These are phyloP conservation scores for Martes martes DNA, from an alignment of 2,113 vertebrate genomes.

Conservation along the genomic window DNA sequence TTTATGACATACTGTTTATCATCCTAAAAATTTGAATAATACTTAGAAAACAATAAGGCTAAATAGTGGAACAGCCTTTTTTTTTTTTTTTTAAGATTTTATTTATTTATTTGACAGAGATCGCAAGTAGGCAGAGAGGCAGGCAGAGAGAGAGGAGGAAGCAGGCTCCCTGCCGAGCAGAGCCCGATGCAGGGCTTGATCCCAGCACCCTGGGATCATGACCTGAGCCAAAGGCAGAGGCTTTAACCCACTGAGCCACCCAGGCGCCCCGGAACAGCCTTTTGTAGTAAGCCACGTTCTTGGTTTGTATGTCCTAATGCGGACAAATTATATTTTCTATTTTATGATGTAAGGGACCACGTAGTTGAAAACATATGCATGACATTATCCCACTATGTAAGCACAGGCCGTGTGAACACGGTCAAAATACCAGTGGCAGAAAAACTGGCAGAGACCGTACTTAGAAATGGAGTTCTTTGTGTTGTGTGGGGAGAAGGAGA, in stretches of 20 bases:
- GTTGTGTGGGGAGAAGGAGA: neutral
- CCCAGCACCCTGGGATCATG: too few relatives aligned
- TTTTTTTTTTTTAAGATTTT: too few relatives aligned
- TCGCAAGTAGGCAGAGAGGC: too few relatives aligned
- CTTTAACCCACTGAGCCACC: too few relatives aligned
- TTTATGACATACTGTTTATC: neutral
- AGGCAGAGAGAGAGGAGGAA: too few relatives aligned
- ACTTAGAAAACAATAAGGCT: neutral
- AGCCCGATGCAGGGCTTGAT: too few relatives aligned
- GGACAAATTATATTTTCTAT: neutral
- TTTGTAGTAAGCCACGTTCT: neutral
- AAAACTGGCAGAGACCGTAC: neutral
- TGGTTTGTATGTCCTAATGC: neutral
- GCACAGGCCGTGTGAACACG: neutral
- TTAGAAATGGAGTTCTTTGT: neutral
- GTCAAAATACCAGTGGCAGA: neutral
- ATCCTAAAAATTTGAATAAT: neutral
- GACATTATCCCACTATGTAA: accelerated
- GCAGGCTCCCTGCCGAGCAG: too few relatives aligned
- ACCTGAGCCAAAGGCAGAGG: too few relatives aligned
- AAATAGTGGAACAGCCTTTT: neutral
- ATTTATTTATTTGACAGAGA: too few relatives aligned
- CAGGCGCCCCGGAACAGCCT: neutral
- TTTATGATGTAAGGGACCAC: neutral
- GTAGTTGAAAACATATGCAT: neutral